Percentiles rank a stretch among this genome's conserved stretches.
Evolutionary conservation across 2,113 vertebrate genomes (phyloP).

Genomic region (Sorex fumeus): DNA sequence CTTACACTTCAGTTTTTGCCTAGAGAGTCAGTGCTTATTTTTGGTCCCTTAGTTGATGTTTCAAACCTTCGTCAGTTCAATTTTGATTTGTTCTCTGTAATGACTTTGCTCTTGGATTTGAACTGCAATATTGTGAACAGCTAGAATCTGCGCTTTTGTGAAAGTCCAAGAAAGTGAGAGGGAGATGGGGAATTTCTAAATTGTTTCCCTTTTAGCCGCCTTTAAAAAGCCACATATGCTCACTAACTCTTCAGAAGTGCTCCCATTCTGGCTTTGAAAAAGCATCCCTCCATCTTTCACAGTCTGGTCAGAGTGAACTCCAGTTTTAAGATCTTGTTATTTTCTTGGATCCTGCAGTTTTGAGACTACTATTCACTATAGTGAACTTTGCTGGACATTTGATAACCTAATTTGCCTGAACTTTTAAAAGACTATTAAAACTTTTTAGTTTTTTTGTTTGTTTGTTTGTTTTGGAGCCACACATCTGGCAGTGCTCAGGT

Average conservation of each 20-base stretch:
- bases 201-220: slow-evolving; percentile 26
- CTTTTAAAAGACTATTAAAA: slow-evolving; percentile 29
- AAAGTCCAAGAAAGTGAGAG: background rate
- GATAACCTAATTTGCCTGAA: background rate
- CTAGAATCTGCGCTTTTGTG: slow-evolving; percentile 29
- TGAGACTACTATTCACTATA: background rate
- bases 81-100: background rate
- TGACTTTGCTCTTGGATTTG: slow-evolving; percentile 34
- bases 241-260: slow-evolving; percentile 1
- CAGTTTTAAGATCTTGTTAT: background rate
- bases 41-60: background rate
- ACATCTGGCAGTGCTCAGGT: too few species aligned
- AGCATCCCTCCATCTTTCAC: background rate
- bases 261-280: background rate
- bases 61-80: slow-evolving; percentile 27
- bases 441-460: background rate
- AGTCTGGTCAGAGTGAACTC: background rate
- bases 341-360: background rate
- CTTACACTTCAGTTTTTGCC: slow-evolving; percentile 47
- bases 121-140: slow-evolving; percentile 42
- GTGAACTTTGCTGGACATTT: background rate
- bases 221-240: background rate
- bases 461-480: too few species aligned
- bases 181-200: slow-evolving; percentile 31
- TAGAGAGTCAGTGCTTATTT: slow-evolving; percentile 70